Conservation (phyloP, 2,113 vertebrate species). For the Solea solea region DNA sequence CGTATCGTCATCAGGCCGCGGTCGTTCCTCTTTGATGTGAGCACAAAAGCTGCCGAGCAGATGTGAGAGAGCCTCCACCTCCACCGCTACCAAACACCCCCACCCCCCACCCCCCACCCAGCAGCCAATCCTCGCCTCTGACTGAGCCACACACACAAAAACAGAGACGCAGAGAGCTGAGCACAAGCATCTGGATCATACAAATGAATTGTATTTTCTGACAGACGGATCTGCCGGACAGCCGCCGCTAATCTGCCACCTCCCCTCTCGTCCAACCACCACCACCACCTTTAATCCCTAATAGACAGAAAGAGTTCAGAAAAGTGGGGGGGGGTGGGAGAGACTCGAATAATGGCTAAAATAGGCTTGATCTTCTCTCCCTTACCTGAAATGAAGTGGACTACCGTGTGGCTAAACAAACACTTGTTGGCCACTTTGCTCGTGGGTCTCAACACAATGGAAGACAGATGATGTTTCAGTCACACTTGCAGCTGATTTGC, state of each 20-base stretch:
- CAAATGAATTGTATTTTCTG: constrained; percentile 76
- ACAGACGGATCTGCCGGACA: constrained; percentile 71
- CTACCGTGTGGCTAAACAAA: constrained; percentile 60
- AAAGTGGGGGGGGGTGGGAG: constrained; percentile 6
- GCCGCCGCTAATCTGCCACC: constrained; percentile 72
- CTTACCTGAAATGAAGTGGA: constrained; percentile 47
- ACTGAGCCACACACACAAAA: constrained; percentile 53
- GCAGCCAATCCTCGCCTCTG: constrained; percentile 59
- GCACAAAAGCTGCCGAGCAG: constrained; percentile 65
- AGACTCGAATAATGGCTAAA: constrained; percentile 58
- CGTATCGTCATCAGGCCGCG: constrained; percentile 43
- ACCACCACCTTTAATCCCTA: constrained; percentile 70
- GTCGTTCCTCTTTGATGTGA: constrained; percentile 58
- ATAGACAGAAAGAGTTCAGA: constrained; percentile 49
- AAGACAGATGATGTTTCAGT: constrained; percentile 64
- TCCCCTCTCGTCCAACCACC: constrained; percentile 46
- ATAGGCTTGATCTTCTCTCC: constrained; percentile 63
- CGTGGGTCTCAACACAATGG: constrained; percentile 55
- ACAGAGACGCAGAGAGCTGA: constrained; percentile 46
- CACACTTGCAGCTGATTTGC: constrained; percentile 50
- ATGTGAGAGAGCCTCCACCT: constrained; percentile 56
- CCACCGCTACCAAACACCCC: constrained; percentile 15
- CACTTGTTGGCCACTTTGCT: constrained; percentile 69
- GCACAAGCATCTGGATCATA: constrained; percentile 76
- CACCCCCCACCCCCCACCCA: constrained; percentile 5